A percentile compares a stretch with the other conserved stretches of the same genome.
Evolutionary conservation across 2,888 invertebrate genomes (phyloP).

Genomic region (Masnerella sp.): DNA sequence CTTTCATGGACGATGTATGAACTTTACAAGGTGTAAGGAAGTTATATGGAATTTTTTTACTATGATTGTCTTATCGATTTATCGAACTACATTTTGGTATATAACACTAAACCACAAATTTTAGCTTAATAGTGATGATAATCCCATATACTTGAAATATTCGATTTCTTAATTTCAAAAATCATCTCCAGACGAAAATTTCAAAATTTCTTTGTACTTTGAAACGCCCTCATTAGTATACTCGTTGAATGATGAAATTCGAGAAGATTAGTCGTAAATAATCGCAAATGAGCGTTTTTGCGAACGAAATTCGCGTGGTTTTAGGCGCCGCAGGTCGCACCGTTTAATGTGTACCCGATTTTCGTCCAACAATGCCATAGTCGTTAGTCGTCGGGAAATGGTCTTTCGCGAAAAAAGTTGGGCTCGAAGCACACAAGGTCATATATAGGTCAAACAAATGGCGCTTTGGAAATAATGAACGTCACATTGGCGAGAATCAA

Average conservation of each 20-base stretch:
- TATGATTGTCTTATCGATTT: too few species aligned
- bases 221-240: not conserved
- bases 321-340: not conserved
- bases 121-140: too few species aligned
- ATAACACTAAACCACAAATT: too few species aligned
- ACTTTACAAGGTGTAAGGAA: too few species aligned
- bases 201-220: constrained; percentile 4
- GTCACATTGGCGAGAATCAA: constrained; percentile 44
- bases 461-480: constrained; percentile 44
- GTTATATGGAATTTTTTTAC: too few species aligned
- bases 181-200: too few species aligned
- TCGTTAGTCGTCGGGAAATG: constrained; percentile 19
- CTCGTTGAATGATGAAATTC: not conserved
- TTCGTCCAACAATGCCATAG: constrained; percentile 20
- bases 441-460: constrained; percentile 50
- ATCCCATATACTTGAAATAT: too few species aligned
- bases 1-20: too few species aligned
- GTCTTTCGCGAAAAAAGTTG: constrained; percentile 12
- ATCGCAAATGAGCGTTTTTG: constrained; percentile 3
- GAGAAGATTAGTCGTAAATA: constrained; percentile 6
- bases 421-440: constrained; percentile 25
- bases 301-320: not conserved
- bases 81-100: too few species aligned
- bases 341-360: constrained; percentile 25
- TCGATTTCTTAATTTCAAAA: too few species aligned